These are phyloP conservation scores for Ochotona curzoniae DNA, from an alignment of 2,113 vertebrate species.

Conservation along the genomic window DNA sequence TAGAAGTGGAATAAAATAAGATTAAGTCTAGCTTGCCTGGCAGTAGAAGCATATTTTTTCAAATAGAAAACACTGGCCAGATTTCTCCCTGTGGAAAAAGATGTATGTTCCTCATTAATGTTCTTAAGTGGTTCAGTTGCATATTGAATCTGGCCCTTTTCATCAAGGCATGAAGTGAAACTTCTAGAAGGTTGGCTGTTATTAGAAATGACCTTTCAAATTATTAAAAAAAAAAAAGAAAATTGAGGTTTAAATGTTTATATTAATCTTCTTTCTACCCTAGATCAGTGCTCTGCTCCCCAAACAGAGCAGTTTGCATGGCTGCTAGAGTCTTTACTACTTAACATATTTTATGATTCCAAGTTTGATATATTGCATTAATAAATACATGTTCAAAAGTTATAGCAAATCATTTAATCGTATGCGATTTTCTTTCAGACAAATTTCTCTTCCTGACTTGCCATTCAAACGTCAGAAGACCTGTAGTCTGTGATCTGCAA, in stretches of 20 bases:
- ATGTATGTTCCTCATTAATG: not conserved
- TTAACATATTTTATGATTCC: not conserved
- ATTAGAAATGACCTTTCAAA: not conserved
- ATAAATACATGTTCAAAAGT: not conserved
- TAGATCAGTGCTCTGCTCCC: not conserved
- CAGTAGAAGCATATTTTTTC: not conserved
- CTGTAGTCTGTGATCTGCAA: not conserved
- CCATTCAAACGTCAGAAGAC: not conserved
- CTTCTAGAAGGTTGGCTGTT: not conserved
- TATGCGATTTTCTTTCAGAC: not conserved
- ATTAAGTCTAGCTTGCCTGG: not conserved
- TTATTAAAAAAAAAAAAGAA: slow-evolving; percentile 18
- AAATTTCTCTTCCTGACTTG: not conserved
- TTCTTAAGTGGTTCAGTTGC: not conserved
- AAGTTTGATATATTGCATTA: not conserved
- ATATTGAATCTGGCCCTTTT: slow-evolving; percentile 1
- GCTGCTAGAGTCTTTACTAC: not conserved
- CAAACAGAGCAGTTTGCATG: not conserved
- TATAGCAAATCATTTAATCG: slow-evolving; percentile 38
- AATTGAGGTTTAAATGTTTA: slow-evolving; percentile 33
- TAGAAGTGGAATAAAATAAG: not conserved
- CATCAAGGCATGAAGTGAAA: slow-evolving; percentile 50
- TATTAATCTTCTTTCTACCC: not conserved
- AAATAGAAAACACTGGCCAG: slow-evolving; percentile 42
- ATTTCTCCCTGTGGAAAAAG: slow-evolving; percentile 36